Conservation (phyloP, 1,140 invertebrate genomes). For the Drusus annulatus region DNA sequence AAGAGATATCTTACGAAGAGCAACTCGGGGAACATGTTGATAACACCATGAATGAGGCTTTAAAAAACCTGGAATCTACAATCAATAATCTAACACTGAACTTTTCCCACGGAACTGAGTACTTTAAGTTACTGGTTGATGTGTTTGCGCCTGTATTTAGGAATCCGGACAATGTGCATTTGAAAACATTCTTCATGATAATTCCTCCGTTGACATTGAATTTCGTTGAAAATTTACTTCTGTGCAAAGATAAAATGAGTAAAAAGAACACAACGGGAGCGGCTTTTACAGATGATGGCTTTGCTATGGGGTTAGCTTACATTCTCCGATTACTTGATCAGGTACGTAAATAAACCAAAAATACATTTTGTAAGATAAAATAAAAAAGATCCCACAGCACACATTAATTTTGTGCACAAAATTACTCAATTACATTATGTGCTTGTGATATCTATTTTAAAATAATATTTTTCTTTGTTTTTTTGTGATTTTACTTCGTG, state of each 20-base stretch:
- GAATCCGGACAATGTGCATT: constrained; percentile 89
- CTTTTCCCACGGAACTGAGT: constrained; percentile 94
- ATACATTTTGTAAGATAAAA: background rate
- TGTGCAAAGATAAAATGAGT: constrained; percentile 93
- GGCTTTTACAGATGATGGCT: constrained; percentile 98
- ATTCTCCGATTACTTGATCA: constrained; percentile 81
- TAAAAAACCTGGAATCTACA: constrained; percentile 83
- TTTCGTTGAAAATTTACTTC: constrained; percentile 94
- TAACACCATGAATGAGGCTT: constrained; percentile 76
- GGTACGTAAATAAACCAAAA: constrained; percentile 61
- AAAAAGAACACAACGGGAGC: constrained; percentile 90
- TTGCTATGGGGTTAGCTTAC: constrained; percentile 92
- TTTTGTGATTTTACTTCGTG: too few species aligned
- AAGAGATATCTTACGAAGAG: constrained; percentile 77
- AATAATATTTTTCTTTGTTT: too few species aligned
- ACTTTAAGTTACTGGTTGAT: constrained; percentile 94
- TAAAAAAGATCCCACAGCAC: too few species aligned
- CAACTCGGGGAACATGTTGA: constrained; percentile 73
- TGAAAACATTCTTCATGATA: constrained; percentile 95
- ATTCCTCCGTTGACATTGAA: constrained; percentile 95
- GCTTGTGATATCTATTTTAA: too few species aligned
- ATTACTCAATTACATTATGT: too few species aligned
- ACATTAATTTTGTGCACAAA: too few species aligned
- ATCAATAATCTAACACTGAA: constrained; percentile 86
- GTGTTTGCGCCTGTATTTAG: constrained; percentile 93